Conservation (phyloP, 2,113 vertebrate species). For the Candoia aspera region DNA sequence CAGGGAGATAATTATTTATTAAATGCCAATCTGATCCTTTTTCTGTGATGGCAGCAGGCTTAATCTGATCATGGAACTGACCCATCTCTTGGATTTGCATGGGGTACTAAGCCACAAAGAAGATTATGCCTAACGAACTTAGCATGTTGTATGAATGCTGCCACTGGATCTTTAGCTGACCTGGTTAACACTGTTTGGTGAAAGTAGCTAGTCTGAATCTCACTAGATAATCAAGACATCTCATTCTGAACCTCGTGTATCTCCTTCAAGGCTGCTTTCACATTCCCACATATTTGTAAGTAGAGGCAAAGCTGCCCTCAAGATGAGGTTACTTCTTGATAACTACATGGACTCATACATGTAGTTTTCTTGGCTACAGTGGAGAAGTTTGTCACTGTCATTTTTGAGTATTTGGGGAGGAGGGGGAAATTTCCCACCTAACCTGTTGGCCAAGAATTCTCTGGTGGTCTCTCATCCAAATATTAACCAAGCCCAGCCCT, state of each 20-base stretch:
- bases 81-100: not conserved
- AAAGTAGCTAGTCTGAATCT: not conserved
- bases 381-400: not conserved
- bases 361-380: not conserved
- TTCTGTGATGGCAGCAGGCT: not conserved
- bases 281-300: not conserved
- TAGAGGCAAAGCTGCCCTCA: not conserved
- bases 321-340: not conserved
- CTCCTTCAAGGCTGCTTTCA: not conserved
- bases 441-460: not conserved
- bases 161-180: not conserved
- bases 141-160: not conserved
- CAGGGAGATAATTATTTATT: not conserved
- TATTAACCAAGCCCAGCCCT: not conserved
- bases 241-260: not conserved
- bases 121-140: not conserved
- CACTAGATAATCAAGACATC: not conserved
- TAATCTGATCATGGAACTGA: not conserved
- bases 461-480: not conserved
- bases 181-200: not conserved
- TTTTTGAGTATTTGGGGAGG: not conserved
- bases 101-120: not conserved
- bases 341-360: not conserved
- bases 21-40: not conserved
- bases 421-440: not conserved